A percentile compares a stretch with the other conserved stretches of the same genome.
phyloP scores from a whole-genome alignment of 1,140 invertebrate species.

The Aphaenogaster floridana region DNA sequence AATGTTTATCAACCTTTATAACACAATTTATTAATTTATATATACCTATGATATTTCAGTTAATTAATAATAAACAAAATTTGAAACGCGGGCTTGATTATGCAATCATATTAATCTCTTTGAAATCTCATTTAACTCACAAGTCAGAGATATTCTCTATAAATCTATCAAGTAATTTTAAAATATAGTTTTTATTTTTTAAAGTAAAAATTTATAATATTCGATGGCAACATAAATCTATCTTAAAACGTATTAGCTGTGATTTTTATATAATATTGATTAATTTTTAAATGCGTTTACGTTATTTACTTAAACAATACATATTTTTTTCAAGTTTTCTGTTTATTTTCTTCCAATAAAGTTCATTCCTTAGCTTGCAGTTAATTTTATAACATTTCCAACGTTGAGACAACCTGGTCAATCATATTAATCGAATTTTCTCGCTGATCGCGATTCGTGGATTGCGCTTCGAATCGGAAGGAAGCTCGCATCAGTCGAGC shows the following conservation, averaged over 20 bases:
- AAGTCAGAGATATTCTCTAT: background rate
- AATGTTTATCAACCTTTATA: background rate
- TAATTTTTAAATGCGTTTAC: background rate
- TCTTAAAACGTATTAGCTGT: background rate
- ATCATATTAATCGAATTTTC: conserved; percentile 52
- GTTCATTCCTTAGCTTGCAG: background rate
- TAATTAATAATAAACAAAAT: conserved; percentile 5
- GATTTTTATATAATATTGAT: background rate
- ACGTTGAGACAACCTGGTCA: background rate
- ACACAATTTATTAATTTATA: background rate
- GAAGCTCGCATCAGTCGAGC: conserved; percentile 16
- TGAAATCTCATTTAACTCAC: background rate
- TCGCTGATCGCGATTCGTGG: conserved; percentile 24
- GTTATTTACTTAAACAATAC: background rate
- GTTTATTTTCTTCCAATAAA: background rate
- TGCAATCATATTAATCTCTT: background rate
- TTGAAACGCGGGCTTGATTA: background rate
- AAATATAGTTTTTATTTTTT: too few species aligned
- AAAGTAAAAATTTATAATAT: background rate
- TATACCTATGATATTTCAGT: background rate
- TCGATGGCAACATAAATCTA: background rate
- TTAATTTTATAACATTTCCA: background rate
- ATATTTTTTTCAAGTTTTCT: background rate
- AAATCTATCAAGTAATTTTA: background rate
- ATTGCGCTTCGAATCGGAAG: conserved; percentile 52